Percentiles rank a stretch among this genome's conserved stretches.
These are phyloP conservation scores for Baryphthengus martii DNA, from an alignment of 2,113 vertebrate species.

Conservation along the genomic window DNA sequence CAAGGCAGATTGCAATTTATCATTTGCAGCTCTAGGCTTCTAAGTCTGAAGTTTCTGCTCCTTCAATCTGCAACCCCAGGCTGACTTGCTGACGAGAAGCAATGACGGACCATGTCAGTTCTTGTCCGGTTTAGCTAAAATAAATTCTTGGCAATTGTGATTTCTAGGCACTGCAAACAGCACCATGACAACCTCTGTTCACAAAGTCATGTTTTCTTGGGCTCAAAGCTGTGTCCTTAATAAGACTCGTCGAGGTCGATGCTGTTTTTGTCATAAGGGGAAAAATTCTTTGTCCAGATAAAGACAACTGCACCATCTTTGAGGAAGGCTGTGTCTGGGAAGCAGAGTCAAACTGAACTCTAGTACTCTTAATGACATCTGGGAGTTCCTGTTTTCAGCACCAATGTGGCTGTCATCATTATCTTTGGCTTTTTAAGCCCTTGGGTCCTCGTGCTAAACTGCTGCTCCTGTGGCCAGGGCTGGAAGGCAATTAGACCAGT, in stretches of 20 bases:
- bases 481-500: constrained; percentile 20
- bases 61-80: background rate
- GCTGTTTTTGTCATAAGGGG: background rate
- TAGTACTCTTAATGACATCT: background rate
- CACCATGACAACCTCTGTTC: background rate
- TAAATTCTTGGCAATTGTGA: background rate
- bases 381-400: background rate
- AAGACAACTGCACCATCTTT: background rate
- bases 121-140: background rate
- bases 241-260: background rate
- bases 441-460: background rate
- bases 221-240: background rate
- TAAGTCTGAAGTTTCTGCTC: background rate
- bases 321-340: background rate
- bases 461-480: background rate
- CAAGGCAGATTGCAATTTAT: background rate
- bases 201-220: background rate
- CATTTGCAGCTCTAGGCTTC: background rate
- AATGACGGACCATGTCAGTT: background rate
- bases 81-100: background rate
- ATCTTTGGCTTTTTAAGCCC: background rate
- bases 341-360: background rate
- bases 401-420: background rate
- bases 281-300: constrained; percentile 25
- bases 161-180: background rate